Conservation (phyloP, 2,113 vertebrate genomes). For the Embiotoca jacksoni region DNA sequence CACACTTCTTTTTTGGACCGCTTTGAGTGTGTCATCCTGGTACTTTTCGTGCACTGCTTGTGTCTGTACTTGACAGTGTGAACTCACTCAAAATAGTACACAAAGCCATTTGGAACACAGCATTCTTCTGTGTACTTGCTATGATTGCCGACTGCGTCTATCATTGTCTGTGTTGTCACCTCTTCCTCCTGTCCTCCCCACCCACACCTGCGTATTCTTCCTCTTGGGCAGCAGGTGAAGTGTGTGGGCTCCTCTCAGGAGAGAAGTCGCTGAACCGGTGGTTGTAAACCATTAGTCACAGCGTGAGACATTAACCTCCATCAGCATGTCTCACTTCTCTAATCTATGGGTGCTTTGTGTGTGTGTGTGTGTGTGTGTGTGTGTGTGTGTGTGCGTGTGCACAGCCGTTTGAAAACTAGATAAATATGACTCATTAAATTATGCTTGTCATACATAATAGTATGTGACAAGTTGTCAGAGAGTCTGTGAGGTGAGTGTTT, state of each 20-base stretch:
- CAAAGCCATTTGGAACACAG: too few species aligned
- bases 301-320: constrained; percentile 55
- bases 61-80: too few species aligned
- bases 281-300: constrained; percentile 52
- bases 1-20: too few species aligned
- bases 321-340: constrained; percentile 21
- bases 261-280: constrained; percentile 11
- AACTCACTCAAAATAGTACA: too few species aligned
- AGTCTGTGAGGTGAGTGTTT: not conserved
- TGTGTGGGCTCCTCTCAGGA: constrained; percentile 9
- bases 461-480: constrained; percentile 35
- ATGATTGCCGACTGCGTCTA: not conserved
- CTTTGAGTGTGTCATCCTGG: too few species aligned
- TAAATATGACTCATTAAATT: constrained; percentile 40
- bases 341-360: not conserved
- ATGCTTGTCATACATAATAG: constrained; percentile 32
- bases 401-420: constrained; percentile 23
- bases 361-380: constrained; percentile 7
- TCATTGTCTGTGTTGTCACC: not conserved
- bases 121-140: not conserved
- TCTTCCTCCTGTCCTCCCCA: not conserved
- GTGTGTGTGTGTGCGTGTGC: too few species aligned
- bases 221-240: constrained; percentile 25
- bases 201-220: not conserved
- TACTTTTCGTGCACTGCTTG: too few species aligned